Evolutionary conservation across 2,888 invertebrate genomes (phyloP).

Genomic region (Trypoxylon attenuatum): DNA sequence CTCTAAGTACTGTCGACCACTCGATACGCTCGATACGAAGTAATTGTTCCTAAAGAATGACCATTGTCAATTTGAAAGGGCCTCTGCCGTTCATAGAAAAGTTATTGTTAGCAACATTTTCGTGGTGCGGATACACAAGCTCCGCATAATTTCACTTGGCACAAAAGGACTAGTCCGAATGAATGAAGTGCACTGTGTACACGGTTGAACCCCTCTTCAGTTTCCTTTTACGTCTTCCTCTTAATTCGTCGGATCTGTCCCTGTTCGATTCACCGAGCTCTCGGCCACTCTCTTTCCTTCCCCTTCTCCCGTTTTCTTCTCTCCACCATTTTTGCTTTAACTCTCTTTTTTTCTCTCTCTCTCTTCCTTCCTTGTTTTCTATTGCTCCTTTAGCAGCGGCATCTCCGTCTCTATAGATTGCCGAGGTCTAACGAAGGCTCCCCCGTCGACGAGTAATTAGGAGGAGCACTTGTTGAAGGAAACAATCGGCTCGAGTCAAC

Average conservation of each 20-base stretch:
- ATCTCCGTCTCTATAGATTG: conserved; percentile 25
- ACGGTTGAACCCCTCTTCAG: background rate
- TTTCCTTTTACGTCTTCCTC: conserved; percentile 11
- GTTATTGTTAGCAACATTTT: conserved; percentile 11
- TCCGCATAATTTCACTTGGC: conserved; percentile 22
- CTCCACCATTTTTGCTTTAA: background rate
- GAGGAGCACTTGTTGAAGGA: conserved; percentile 53
- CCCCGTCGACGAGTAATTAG: conserved; percentile 52
- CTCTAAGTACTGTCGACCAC: conserved; percentile 6
- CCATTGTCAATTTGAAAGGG: no score
- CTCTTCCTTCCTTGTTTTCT: conserved; percentile 18
- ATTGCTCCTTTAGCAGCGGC: conserved; percentile 49
- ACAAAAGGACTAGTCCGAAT: conserved; percentile 5
- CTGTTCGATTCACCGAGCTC: conserved; percentile 28
- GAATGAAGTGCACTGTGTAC: conserved; percentile 18
- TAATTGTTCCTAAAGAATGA: background rate
- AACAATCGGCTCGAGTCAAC: conserved; percentile 54
- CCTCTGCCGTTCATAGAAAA: background rate
- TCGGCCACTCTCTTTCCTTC: background rate
- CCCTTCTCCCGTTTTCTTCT: background rate
- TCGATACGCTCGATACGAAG: background rate
- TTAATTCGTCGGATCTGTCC: conserved; percentile 25
- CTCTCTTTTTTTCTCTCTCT: conserved; percentile 1
- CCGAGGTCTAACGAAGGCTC: conserved; percentile 28
- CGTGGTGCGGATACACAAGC: conserved; percentile 2